Evolutionary conservation across 2,113 vertebrate genomes (phyloP), one percentile per base, ranked within the genome.

Genomic region (Delphinapterus leucas): DNA sequence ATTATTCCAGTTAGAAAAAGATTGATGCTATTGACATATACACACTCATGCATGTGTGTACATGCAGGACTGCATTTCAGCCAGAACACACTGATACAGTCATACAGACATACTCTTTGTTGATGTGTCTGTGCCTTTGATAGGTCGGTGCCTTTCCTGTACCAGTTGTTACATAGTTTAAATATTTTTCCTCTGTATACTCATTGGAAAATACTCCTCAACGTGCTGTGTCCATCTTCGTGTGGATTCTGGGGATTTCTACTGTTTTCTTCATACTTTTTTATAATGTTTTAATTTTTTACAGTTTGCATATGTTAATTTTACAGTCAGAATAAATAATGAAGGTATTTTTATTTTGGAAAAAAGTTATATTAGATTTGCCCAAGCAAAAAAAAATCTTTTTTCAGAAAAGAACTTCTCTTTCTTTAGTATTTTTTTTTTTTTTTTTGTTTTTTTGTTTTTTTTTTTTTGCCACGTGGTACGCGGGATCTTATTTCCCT

Each of bases 341-440:
- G 55, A 85, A 63, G 12, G 68, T 70, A 68, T 77, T 83, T 95
- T 88, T 18, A 76, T 63, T 92, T 88, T 77, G 41, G 41, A 77
- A 82, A 44, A 82, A 84, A 71, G 41, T n/a, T 55, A 44, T 70
- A 81, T 70, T 71, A 79, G 3, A 79, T 79, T 84, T 65, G 23
- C 38, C 41, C 71, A 61, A 38, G 77, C 38, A 71, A 96, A 76
- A 53, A 76, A 26, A 63, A 80, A 61, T 20, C 0, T 26, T 61
- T 61, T 61, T 61, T 55, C 13, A 47, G 71, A 80, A 61, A 85
- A 90, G 12, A 79, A 10, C 60, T 61, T 25, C 60, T 53, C 53
- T 53, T 53, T 53, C 49, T 53, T 53, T 53, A 53, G 58, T 60
- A 1, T 53, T 17, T 53, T 53, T 53, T 53, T 53, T 53, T 17